Evolutionary conservation across 37 sponge, comb jelly and placozoan species (phyloP).

Genomic region (Ianthella basta): DNA sequence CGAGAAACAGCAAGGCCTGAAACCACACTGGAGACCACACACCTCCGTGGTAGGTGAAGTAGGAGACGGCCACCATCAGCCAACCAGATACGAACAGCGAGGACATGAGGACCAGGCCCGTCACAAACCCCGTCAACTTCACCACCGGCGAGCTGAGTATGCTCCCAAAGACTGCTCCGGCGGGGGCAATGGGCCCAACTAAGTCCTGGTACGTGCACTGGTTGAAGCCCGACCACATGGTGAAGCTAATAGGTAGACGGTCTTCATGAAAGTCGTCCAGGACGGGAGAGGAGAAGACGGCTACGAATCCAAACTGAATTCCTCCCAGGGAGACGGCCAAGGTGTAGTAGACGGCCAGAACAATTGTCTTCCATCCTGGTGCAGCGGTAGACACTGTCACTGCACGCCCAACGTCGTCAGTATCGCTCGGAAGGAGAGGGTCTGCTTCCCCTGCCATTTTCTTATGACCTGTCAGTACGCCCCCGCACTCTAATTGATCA

Average conservation of each 20-base stretch:
- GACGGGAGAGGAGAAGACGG: slow-evolving; percentile 5
- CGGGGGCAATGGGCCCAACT: slow-evolving; percentile 39
- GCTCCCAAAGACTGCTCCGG: slow-evolving; percentile 69
- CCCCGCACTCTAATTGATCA: no score
- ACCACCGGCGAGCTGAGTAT: not conserved
- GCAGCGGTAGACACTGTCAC: no score
- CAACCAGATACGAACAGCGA: slow-evolving; percentile 53
- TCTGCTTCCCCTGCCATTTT: no score
- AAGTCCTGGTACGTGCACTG: not conserved
- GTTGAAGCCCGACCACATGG: slow-evolving; percentile 15
- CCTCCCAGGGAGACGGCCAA: not conserved
- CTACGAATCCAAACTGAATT: not conserved
- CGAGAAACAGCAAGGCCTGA: slow-evolving; percentile 32
- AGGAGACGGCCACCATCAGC: slow-evolving; percentile 36
- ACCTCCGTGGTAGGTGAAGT: no score
- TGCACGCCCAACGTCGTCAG: no score
- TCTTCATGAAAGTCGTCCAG: not conserved
- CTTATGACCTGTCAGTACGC: no score
- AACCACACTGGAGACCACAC: slow-evolving; percentile 8
- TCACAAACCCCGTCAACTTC: slow-evolving; percentile 37
- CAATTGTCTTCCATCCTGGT: no score
- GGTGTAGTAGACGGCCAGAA: not conserved
- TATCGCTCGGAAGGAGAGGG: no score
- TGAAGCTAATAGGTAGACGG: not conserved
- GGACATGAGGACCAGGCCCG: slow-evolving; percentile 53